Conservation (phyloP, 2,797 vertebrate species). For the Catostomus latipinnis region DNA sequence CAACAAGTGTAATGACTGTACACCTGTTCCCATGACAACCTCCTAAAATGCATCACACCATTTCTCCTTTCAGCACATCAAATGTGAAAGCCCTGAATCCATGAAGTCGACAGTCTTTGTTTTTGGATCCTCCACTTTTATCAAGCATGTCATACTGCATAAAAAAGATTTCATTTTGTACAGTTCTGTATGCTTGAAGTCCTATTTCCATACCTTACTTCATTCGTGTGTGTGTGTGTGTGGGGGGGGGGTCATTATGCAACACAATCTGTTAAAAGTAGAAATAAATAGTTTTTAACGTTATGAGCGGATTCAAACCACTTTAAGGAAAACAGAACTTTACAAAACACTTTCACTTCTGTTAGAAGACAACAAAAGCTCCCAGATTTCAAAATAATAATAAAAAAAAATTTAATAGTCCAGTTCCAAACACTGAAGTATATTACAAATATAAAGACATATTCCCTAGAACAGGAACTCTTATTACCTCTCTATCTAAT, state of each 20-base stretch:
- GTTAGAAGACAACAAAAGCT: not conserved
- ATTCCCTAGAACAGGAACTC: slow-evolving; percentile 3
- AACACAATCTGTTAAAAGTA: slow-evolving; percentile 7
- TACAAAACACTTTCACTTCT: slow-evolving; percentile 20
- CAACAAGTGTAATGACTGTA: too few species aligned
- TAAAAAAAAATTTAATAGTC: not conserved
- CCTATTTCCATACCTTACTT: too few species aligned
- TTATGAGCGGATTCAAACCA: not conserved
- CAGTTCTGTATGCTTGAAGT: too few species aligned
- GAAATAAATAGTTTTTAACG: slow-evolving; percentile 7
- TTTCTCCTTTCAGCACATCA: too few species aligned
- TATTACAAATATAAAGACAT: slow-evolving; percentile 6
- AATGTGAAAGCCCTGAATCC: too few species aligned
- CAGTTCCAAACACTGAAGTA: not conserved
- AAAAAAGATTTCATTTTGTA: too few species aligned
- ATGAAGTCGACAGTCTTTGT: too few species aligned
- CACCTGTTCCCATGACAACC: too few species aligned
- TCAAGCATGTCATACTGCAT: too few species aligned
- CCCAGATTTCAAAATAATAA: slow-evolving; percentile 8
- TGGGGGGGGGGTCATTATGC: not conserved
- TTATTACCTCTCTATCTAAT: not conserved
- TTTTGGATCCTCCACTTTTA: too few species aligned
- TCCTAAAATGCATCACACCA: too few species aligned
- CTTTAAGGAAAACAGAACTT: not conserved
- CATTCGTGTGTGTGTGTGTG: not conserved